phyloP scores from a whole-genome alignment of 2,888 invertebrate species.

The Drosophila heteroneura region DNA sequence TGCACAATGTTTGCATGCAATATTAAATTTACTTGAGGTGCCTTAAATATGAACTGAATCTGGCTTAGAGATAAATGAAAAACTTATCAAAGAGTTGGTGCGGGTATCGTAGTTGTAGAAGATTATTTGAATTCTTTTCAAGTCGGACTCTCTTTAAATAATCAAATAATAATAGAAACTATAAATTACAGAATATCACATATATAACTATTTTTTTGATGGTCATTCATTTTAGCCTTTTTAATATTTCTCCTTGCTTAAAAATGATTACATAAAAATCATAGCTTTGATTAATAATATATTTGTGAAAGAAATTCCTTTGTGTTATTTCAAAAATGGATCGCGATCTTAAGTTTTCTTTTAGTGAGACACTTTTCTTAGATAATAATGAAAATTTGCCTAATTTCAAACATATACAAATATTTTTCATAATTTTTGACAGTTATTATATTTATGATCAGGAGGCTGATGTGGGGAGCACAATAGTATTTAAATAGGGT shows the following conservation, averaged over 20 bases:
- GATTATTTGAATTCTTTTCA: neutral
- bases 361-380: neutral
- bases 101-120: rapidly evolving
- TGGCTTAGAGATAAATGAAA: neutral
- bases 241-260: rapidly evolving
- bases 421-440: neutral
- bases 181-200: neutral
- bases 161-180: neutral
- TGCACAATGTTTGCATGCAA: neutral
- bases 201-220: neutral
- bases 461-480: rapidly evolving
- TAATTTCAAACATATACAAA: neutral
- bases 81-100: neutral
- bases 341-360: too few species aligned
- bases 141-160: neutral
- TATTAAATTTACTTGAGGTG: neutral
- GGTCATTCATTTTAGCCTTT: neutral
- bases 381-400: neutral
- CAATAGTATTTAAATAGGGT: neutral
- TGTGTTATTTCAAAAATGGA: too few species aligned
- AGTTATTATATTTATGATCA: neutral
- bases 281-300: neutral
- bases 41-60: neutral
- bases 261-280: neutral
- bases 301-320: rapidly evolving